A percentile compares a stretch with the other conserved stretches of the same genome.
phyloP scores from a whole-genome alignment of 2,113 vertebrate species.

The Antechinus stuartii region DNA sequence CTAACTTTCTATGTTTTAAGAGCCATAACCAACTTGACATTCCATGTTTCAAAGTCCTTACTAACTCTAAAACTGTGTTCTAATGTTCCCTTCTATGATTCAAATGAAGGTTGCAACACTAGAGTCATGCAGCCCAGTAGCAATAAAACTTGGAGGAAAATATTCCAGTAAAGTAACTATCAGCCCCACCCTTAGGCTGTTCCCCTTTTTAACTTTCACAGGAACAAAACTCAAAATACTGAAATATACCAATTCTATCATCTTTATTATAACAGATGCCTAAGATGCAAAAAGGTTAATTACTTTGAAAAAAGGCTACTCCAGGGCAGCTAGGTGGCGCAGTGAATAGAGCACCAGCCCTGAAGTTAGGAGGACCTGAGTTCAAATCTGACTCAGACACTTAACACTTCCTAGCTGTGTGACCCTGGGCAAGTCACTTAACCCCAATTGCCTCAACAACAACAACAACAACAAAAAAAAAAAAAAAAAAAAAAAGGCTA shows the following conservation, averaged over 20 bases:
- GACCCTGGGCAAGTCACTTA: no score
- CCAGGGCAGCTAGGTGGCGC: background rate
- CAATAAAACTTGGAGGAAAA: conserved; percentile 16
- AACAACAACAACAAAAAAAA: no score
- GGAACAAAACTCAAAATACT: conserved; percentile 61
- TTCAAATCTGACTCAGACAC: no score
- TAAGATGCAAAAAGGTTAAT: conserved; percentile 46
- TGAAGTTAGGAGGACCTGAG: no score
- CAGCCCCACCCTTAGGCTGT: conserved; percentile 35
- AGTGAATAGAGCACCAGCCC: no score
- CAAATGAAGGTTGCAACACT: background rate
- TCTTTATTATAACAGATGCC: conserved; percentile 43
- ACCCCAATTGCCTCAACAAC: no score
- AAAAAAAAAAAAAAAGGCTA: conserved; percentile 14
- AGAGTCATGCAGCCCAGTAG: conserved; percentile 24
- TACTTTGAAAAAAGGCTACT: conserved; percentile 42
- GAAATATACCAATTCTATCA: conserved; percentile 72
- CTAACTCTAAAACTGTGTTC: background rate
- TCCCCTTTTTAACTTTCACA: conserved; percentile 66
- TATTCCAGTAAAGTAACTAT: conserved; percentile 31
- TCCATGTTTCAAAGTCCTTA: background rate
- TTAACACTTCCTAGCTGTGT: no score
- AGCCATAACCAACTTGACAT: background rate
- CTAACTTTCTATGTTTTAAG: background rate
- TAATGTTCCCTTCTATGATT: conserved; percentile 16